Evolutionary conservation across 2,797 vertebrate genomes (phyloP), one percentile per base, ranked within the genome.

Genomic region (Acridotheres tristis): DNA sequence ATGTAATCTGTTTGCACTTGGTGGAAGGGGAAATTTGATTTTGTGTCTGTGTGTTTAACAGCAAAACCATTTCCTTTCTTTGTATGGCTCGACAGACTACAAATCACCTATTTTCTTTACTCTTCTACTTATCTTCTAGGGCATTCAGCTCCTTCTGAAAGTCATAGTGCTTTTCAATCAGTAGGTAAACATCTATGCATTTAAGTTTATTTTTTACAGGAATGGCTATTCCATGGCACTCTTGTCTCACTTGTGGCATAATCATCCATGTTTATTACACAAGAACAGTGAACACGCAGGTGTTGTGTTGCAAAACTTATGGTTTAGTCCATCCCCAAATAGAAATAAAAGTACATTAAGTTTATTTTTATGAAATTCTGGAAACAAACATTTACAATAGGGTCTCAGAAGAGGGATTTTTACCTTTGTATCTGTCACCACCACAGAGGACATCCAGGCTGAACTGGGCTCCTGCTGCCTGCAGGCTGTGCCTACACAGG

Each of bases 41-140:
- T 92, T 94, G 10, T 73, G 63, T 72, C 62, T 51, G n/a, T 68
- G 57, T 89, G 13, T 62, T 92, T 89, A 92, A 85, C 32, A 88
- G 72, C 38, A 85, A 85, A 95, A 77, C 11, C 0, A 0, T 45
- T 78, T 45, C 65, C 19, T 85, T 87, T 72, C 74, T 78, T 83
- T 85, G n/a, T 75, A 58, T 0, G 8, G n/a, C 26, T 89, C 0
- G 0, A 50, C 9, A 4, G 45, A 53, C 50, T 73, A 65, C 29
- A 75, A 88, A 72, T 81, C 66, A 89, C 36, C 7, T 25, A 63
- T 78, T 89, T 78, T 80, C 81, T 85, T 84, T 80, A 65, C 36
- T 81, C 40, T 84, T 78, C 58, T 84, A 27, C 29, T 77, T 83
- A 48, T 68, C 40, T 80, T 83, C 20, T 48, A 66, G 29, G 75